Evolutionary conservation across 2,888 invertebrate genomes (phyloP), one percentile per base, ranked within the genome.

Genomic region (Timema podura): DNA sequence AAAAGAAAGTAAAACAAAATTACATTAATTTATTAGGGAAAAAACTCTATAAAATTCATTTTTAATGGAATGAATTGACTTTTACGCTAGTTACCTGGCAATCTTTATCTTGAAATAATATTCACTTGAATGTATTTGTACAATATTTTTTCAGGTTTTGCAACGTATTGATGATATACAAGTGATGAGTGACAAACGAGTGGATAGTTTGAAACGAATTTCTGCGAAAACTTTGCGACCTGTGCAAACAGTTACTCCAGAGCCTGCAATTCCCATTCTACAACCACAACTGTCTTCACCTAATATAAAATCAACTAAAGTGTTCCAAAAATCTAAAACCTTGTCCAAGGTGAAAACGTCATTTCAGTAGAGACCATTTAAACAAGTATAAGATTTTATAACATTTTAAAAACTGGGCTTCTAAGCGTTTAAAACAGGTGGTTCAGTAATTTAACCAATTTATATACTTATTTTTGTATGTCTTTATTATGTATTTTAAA

Each of bases 91-190:
- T 72, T n/a, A 15, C n/a, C 9, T 30, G 48, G 15, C 51, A 65
- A 16, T 30, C 30, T 30, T 30, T 30, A 30, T 30, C 30, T 30
- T 30, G 3, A 30, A 30, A 30, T 30, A 30, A 30, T 30, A 30
- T 30, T 30, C 30, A 30, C 1, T 30, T 30, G 30, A 30, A 30
- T 30, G 30, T 30, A 30, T 30, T 30, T 30, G 3, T 30, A 30
- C 30, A 59, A 48, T 46, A 65, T 64, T 70, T 71, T 71, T 69
- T 6, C 81, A 96, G 93, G 95, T 96, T 74, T 85, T 95, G 65
- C 93, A 96, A 84, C 86, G 96, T 76, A 94, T 97, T 76, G 95
- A 96, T 80, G 97, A 98, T 83, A 94, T 98, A 2, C 92, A 92
- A 79, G 83, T 91, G 77, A 95, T 96, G 95, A 95, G 95, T 82